Conservation (phyloP, 2,113 vertebrate species). For the Holacanthus passer region DNA sequence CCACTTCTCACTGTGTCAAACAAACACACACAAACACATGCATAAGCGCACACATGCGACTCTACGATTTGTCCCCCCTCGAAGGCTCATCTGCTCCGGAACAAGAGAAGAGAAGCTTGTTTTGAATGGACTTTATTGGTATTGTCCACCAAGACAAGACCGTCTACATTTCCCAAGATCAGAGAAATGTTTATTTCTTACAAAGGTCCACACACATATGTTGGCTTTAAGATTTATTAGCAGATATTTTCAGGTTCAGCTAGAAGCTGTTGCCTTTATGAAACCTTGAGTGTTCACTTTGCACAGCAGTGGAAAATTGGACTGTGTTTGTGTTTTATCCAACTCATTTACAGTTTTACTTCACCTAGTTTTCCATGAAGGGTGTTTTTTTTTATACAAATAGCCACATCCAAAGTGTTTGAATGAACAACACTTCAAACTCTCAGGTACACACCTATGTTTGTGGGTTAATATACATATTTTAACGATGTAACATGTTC, state of each 20-base stretch:
- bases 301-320: background rate
- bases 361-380: background rate
- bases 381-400: background rate
- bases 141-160: no score
- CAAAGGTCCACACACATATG: no score
- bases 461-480: background rate
- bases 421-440: background rate
- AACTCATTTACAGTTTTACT: background rate
- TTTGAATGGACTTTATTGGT: no score
- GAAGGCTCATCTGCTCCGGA: conserved; percentile 72
- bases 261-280: background rate
- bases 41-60: conserved; percentile 10
- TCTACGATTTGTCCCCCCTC: conserved; percentile 64
- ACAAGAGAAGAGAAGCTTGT: conserved; percentile 27
- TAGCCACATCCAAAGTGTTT: background rate
- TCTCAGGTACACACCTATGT: background rate
- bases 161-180: background rate
- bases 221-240: no score
- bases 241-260: background rate
- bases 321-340: background rate
- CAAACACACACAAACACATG: conserved; percentile 13
- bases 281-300: background rate
- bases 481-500: background rate
- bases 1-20: conserved; percentile 31
- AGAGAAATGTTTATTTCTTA: no score